Evolutionary conservation across 2,888 invertebrate species (phyloP).

Genomic region (Anoplius nigerrimus): DNA sequence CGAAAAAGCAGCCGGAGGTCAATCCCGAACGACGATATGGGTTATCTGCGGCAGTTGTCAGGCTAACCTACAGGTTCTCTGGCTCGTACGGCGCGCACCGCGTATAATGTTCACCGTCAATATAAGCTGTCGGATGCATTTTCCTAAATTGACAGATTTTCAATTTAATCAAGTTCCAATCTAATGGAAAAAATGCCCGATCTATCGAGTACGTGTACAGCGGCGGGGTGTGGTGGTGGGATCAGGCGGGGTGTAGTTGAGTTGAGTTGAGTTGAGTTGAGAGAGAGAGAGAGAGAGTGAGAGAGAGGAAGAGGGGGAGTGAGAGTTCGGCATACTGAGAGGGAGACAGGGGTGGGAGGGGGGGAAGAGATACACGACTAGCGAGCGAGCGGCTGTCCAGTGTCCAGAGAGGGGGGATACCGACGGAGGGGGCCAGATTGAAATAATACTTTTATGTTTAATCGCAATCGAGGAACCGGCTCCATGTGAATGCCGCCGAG

Average conservation of each 20-base stretch:
- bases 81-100: slow-evolving; percentile 60
- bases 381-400: slow-evolving; percentile 24
- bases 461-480: slow-evolving; percentile 67
- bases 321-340: too few relatives aligned
- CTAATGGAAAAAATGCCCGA: slow-evolving; percentile 74
- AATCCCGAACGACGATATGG: slow-evolving; percentile 53
- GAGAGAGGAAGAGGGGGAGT: not conserved
- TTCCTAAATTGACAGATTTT: slow-evolving; percentile 75
- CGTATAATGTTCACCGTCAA: slow-evolving; percentile 71
- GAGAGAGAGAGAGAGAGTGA: too few relatives aligned
- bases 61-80: slow-evolving; percentile 60
- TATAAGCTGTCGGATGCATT: slow-evolving; percentile 73
- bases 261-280: too few relatives aligned
- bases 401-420: slow-evolving; percentile 27
- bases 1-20: slow-evolving; percentile 29
- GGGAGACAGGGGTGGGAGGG: not conserved
- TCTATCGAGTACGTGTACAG: slow-evolving; percentile 62
- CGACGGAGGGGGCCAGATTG: slow-evolving; percentile 60
- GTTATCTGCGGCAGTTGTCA: slow-evolving; percentile 68
- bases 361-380: not conserved
- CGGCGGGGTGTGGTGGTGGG: slow-evolving; percentile 34
- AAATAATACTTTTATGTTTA: slow-evolving; percentile 71
- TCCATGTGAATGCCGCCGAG: slow-evolving; percentile 48
- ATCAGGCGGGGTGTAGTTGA: too few relatives aligned
- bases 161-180: slow-evolving; percentile 74